Evolutionary conservation across 2,113 vertebrate genomes (phyloP).

Genomic region (Todiramphus chloris): DNA sequence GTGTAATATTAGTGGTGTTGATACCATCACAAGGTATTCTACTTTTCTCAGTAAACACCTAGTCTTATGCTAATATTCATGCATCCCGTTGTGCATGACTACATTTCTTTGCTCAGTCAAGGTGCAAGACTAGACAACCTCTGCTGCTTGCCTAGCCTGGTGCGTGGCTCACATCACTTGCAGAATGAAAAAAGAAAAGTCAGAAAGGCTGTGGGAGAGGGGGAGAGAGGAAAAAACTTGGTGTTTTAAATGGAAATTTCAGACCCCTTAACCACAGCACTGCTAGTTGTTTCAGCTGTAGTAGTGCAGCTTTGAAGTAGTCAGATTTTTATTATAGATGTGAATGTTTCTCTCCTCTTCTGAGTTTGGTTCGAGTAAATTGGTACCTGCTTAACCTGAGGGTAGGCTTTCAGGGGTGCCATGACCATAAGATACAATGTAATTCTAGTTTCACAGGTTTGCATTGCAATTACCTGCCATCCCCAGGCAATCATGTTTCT

Average conservation of each 20-base stretch:
- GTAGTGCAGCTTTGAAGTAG: background rate
- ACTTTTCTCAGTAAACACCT: background rate
- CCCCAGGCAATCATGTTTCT: constrained; percentile 48
- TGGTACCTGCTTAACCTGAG: background rate
- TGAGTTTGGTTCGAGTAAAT: background rate
- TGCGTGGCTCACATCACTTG: background rate
- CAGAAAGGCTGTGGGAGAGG: background rate
- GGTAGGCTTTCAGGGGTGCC: background rate
- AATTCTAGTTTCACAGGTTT: background rate
- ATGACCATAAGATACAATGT: background rate
- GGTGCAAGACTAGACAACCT: background rate
- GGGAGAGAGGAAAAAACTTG: background rate
- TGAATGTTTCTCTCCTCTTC: background rate
- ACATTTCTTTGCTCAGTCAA: background rate
- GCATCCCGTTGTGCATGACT: background rate
- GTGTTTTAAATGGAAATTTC: background rate
- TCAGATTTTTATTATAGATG: background rate
- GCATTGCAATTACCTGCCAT: background rate
- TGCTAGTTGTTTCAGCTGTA: background rate
- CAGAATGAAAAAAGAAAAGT: background rate
- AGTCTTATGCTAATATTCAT: background rate
- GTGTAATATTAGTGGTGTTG: background rate
- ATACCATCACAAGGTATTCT: background rate
- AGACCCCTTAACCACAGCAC: background rate
- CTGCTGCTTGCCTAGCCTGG: background rate